Percentiles rank a stretch among this genome's conserved stretches.
These are phyloP conservation scores for Neomorphus geoffroyi DNA, from an alignment of 2,797 vertebrate genomes.

Conservation along the genomic window DNA sequence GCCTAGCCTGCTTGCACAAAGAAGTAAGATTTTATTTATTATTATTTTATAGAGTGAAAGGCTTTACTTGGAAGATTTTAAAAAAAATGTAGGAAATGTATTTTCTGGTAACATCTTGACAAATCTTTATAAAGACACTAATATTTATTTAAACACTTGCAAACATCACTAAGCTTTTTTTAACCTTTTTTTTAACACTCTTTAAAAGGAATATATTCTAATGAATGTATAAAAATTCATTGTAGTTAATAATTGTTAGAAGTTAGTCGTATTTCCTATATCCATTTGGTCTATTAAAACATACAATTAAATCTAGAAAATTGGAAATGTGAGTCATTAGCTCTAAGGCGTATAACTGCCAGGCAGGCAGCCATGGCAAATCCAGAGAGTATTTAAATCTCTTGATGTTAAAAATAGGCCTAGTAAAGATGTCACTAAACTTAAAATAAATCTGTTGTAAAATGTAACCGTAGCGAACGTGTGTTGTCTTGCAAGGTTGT, in stretches of 20 bases:
- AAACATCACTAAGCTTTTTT: neutral
- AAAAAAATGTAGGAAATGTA: neutral
- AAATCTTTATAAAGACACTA: neutral
- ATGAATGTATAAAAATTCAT: neutral
- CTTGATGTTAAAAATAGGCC: constrained; percentile 50
- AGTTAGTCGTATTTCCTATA: neutral
- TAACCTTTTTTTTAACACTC: neutral
- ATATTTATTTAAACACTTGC: neutral
- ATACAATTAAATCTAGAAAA: constrained; percentile 24
- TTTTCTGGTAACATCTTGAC: neutral
- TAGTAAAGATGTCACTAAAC: neutral
- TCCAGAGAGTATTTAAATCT: constrained; percentile 33
- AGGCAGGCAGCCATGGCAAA: constrained; percentile 36
- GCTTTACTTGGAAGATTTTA: neutral
- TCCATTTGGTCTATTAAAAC: constrained; percentile 31
- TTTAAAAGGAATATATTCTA: neutral
- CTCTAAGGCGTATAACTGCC: constrained; percentile 6
- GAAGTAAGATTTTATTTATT: neutral
- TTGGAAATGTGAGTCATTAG: neutral
- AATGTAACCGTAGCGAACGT: constrained; percentile 1
- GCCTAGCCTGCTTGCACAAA: neutral
- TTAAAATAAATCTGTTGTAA: constrained; percentile 46
- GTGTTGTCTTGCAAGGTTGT: neutral
- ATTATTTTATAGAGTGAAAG: neutral
- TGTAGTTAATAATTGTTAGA: neutral